Percentiles rank a stretch among this genome's conserved stretches.
Evolutionary conservation across 2,797 vertebrate genomes (phyloP).

Genomic region (Diglossa cyanea): DNA sequence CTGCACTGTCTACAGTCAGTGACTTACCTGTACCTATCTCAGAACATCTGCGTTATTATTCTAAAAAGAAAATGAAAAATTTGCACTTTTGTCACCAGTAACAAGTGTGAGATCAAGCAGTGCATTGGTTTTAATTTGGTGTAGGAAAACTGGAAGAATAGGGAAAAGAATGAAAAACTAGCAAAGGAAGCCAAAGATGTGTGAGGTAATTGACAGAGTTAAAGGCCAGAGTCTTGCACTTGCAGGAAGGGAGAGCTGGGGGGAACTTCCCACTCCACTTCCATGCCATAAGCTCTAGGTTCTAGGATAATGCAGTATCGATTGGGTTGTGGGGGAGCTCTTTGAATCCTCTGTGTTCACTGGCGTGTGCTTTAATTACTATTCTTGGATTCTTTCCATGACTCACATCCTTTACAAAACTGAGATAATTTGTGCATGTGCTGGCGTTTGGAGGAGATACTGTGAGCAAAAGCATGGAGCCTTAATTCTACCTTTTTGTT

Average conservation of each 20-base stretch:
- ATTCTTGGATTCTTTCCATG: not conserved
- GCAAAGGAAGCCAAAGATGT: not conserved
- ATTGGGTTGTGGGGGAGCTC: accelerated
- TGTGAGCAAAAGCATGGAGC: not conserved
- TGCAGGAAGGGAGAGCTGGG: not conserved
- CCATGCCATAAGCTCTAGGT: not conserved
- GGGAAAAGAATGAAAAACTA: not conserved
- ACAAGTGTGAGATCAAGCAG: not conserved
- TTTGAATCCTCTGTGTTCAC: not conserved
- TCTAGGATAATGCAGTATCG: not conserved
- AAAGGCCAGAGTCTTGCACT: not conserved
- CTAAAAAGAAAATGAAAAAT: not conserved
- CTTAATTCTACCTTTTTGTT: not conserved
- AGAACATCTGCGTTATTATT: not conserved
- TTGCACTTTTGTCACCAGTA: not conserved
- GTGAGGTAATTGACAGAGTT: not conserved
- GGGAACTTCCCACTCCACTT: not conserved
- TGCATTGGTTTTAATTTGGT: not conserved
- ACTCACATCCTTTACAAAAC: not conserved
- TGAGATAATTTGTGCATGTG: not conserved
- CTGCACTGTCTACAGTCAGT: not conserved
- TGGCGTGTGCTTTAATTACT: not conserved
- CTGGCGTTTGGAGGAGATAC: not conserved
- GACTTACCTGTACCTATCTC: not conserved
- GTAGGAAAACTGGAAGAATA: not conserved